Evolutionary conservation across 1,140 invertebrate species (phyloP).

Genomic region (Heterodera carotae): DNA sequence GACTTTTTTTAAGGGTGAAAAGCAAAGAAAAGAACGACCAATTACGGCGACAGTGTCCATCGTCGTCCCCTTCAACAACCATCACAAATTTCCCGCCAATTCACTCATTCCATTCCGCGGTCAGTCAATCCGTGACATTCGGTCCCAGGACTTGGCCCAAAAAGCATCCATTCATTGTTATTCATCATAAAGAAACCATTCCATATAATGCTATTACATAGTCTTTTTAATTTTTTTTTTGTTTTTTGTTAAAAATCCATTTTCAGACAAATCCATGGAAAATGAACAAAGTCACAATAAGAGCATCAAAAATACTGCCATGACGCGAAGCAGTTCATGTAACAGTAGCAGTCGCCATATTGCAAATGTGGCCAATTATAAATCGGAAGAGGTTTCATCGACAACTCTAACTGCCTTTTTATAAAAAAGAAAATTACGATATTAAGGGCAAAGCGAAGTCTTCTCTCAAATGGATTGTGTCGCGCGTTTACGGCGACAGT

Average conservation of each 20-base stretch:
- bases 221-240: too few relatives aligned
- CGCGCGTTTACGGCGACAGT: conserved; percentile 88
- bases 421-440: neutral
- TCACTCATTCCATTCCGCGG: too few relatives aligned
- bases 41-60: too few relatives aligned
- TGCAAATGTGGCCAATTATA: conserved; percentile 21
- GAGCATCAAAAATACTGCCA: neutral
- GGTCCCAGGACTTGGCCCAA: too few relatives aligned
- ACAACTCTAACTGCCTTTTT: conserved; percentile 5
- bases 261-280: neutral
- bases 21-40: too few relatives aligned
- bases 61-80: too few relatives aligned
- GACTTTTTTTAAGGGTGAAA: too few relatives aligned
- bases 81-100: too few relatives aligned
- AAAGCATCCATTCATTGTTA: too few relatives aligned
- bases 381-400: conserved; percentile 8
- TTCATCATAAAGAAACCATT: too few relatives aligned
- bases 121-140: too few relatives aligned
- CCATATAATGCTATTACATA: too few relatives aligned
- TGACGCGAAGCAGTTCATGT: neutral
- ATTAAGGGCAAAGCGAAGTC: conserved; percentile 91
- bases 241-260: neutral
- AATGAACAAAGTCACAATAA: neutral
- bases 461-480: conserved; percentile 93
- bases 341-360: neutral